These are phyloP conservation scores for Ibycter americanus DNA, from an alignment of 2,797 vertebrate species.

Conservation along the genomic window DNA sequence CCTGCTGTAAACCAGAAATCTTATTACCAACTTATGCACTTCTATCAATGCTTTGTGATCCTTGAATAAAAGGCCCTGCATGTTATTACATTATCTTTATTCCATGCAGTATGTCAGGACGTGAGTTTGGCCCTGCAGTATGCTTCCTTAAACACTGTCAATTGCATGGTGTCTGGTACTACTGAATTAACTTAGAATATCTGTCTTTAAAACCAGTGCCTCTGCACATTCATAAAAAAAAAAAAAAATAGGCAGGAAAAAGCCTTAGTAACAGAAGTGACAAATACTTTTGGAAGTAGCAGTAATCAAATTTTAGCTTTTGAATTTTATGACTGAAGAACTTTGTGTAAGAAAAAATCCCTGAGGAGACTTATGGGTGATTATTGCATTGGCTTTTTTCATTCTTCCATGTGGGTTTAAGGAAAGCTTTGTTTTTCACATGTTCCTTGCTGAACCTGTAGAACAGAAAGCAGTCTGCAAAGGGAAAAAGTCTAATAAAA, in stretches of 20 bases:
- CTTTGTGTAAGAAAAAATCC: constrained; percentile 35
- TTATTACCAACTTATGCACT: not conserved
- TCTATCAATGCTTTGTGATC: not conserved
- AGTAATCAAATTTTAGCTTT: constrained; percentile 33
- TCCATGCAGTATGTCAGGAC: not conserved
- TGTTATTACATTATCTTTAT: constrained; percentile 13
- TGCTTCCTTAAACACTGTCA: not conserved
- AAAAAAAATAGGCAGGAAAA: not conserved
- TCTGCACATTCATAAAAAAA: not conserved
- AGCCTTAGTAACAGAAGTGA: not conserved
- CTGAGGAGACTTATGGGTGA: not conserved
- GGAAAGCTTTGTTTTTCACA: not conserved
- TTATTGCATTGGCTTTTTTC: constrained; percentile 26
- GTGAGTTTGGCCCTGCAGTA: not conserved
- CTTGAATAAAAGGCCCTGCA: not conserved
- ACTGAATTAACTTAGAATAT: not conserved
- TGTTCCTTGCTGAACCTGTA: not conserved
- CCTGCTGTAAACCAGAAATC: constrained; percentile 7
- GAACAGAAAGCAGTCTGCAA: not conserved
- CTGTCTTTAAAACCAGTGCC: not conserved
- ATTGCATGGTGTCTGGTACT: not conserved
- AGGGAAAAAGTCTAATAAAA: not conserved
- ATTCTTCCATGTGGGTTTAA: not conserved
- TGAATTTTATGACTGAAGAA: constrained; percentile 44
- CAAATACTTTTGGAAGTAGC: not conserved